Evolutionary conservation across 2,888 invertebrate genomes (phyloP).

Genomic region (Colletes collaris): DNA sequence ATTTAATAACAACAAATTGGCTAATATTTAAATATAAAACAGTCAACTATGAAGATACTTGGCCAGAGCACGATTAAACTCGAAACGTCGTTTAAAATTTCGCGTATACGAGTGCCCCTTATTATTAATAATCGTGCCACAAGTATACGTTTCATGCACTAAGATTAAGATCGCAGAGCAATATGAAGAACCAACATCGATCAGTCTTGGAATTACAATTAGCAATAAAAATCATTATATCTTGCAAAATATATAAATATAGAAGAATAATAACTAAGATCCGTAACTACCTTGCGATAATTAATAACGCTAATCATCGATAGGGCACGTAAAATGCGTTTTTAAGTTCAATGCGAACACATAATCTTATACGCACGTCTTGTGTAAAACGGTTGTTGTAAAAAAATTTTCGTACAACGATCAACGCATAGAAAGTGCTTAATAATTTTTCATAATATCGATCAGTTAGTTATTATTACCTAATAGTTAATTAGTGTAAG

Average conservation of each 20-base stretch:
- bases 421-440: constrained; percentile 77
- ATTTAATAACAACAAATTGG: constrained; percentile 22
- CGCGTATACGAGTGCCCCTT: constrained; percentile 1
- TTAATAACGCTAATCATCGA: constrained; percentile 73
- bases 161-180: constrained; percentile 68
- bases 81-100: constrained; percentile 23
- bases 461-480: constrained; percentile 74
- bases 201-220: constrained; percentile 82
- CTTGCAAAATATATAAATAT: constrained; percentile 81
- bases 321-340: constrained; percentile 61
- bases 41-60: constrained; percentile 36
- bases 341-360: constrained; percentile 68
- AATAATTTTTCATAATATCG: constrained; percentile 75
- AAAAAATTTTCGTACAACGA: constrained; percentile 76
- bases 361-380: constrained; percentile 66
- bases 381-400: constrained; percentile 77
- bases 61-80: constrained; percentile 28
- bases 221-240: constrained; percentile 80
- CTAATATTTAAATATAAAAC: constrained; percentile 41
- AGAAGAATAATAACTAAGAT: constrained; percentile 80
- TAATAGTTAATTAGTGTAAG: constrained; percentile 78
- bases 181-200: constrained; percentile 82
- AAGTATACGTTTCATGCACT: constrained; percentile 10
- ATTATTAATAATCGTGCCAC: constrained; percentile 22
- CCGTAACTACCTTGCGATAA: constrained; percentile 75